A percentile compares a stretch with the other conserved stretches of the same genome.
Conservation (phyloP, 2,888 invertebrate species). For the Rhogogaster chlorosoma region DNA sequence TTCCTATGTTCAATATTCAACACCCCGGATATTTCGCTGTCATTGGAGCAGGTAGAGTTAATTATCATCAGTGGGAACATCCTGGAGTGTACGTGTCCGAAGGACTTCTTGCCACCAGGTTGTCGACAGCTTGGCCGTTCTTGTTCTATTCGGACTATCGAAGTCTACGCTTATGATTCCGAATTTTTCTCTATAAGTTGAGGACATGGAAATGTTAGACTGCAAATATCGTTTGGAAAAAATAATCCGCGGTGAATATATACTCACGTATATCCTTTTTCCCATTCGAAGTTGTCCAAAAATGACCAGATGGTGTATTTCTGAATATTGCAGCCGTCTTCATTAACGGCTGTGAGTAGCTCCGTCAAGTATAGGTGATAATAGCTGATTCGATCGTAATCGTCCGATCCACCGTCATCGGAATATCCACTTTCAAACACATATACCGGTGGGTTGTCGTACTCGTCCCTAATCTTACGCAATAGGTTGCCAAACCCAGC, state of each 20-base stretch:
- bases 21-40: not conserved
- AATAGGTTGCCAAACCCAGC: slow-evolving; percentile 82
- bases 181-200: slow-evolving; percentile 81
- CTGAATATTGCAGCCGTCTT: slow-evolving; percentile 78
- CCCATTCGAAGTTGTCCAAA: slow-evolving; percentile 85
- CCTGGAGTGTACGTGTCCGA: not conserved
- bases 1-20: not conserved
- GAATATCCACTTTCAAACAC: slow-evolving; percentile 82
- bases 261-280: slow-evolving; percentile 80
- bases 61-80: not conserved
- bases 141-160: slow-evolving; percentile 79
- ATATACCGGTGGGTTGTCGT: slow-evolving; percentile 80
- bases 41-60: not conserved
- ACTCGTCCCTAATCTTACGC: slow-evolving; percentile 77
- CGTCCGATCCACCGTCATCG: slow-evolving; percentile 77
- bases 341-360: slow-evolving; percentile 77
- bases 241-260: not conserved
- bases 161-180: slow-evolving; percentile 86
- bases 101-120: slow-evolving; percentile 79
- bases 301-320: slow-evolving; percentile 83
- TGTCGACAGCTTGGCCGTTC: slow-evolving; percentile 84
- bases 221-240: not conserved
- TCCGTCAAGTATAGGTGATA: slow-evolving; percentile 77
- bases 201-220: slow-evolving; percentile 52
- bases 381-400: slow-evolving; percentile 74